Base-by-base conservation (phyloP, 2,113 vertebrate genomes). In the Falcunculus frontatus region DNA sequence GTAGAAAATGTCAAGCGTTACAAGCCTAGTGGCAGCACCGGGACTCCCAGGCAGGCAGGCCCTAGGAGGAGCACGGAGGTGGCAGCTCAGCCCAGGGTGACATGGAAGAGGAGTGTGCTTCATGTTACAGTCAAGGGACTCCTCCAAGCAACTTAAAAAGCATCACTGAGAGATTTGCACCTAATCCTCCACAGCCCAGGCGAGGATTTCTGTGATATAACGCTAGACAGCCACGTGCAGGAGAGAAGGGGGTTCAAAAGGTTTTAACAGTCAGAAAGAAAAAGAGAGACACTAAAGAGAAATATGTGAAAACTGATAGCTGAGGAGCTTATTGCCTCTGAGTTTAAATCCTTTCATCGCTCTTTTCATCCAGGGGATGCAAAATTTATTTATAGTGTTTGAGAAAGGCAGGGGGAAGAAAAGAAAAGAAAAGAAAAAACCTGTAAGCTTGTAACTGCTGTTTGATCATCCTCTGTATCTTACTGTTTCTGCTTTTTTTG, bases 61-160 rank as follows among this genome's bases (percentile, higher is more conserved):
- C 53, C 35, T 2, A 26, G 47, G 13, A 74, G 53, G 21, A 90
- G n/a, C 6, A 41, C 22, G 46, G 82, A 89, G 92, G 92, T 64
- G 90, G 76, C 59, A 87, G 59, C 22, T 93, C 81, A 92, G 57
- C 76, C 46, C 47, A 33, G 72, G 88, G 50, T 75, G 63, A 89
- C 41, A 63, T 10, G 37, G 75, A 80, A 94, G 74, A 90, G 76
- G 5, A 89, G 42, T 17, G 44, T 12, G 53, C 50, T 89, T 88
- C 77, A 17, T 75, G 76, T 69, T 73, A 89, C 82, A 2, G 27
- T 8, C 90, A 73, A 85, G 84, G 95, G 94, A 96, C 86, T 90
- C 82, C 93, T 91, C 83, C 81, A 68, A 81, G 92, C 93, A 94
- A 96, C 79, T 92, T 80, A 44, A 49, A 83, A 83, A 94, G 69